A percentile compares a stretch with the other conserved stretches of the same genome.
Conservation (phyloP, 2,113 vertebrate species). For the Scomber scombrus region DNA sequence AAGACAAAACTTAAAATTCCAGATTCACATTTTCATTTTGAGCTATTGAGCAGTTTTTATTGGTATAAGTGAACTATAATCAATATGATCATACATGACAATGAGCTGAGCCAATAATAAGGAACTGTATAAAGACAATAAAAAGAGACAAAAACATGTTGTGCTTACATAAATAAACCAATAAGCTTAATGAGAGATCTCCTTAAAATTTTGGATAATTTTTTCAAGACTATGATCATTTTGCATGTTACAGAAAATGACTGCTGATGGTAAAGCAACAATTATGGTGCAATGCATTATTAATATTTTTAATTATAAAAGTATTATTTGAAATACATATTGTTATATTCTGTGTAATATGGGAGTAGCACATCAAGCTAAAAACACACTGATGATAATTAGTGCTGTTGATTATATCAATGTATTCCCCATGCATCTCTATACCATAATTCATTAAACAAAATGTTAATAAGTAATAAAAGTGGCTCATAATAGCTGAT, state of each 20-base stretch:
- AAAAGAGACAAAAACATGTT: not conserved
- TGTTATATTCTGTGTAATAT: not conserved
- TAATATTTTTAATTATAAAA: not conserved
- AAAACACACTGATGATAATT: not conserved
- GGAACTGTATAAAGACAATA: not conserved
- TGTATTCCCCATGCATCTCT: not conserved
- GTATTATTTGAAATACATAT: not conserved
- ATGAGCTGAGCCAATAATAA: not conserved
- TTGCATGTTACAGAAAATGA: not conserved
- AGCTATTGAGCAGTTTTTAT: not conserved
- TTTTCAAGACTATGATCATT: not conserved
- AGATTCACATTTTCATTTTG: not conserved
- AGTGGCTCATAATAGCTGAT: not conserved
- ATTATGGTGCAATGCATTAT: not conserved
- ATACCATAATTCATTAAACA: not conserved
- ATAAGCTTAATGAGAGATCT: not conserved
- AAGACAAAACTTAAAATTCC: not conserved
- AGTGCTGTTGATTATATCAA: not conserved
- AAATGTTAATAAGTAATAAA: too few relatives aligned
- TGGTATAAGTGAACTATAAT: not conserved
- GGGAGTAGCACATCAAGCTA: not conserved
- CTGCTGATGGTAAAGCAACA: not conserved
- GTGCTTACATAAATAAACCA: not conserved
- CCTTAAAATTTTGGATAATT: not conserved
- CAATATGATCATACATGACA: not conserved